Percentiles rank a stretch among this genome's conserved stretches.
phyloP scores from a whole-genome alignment of 1,140 invertebrate species.

The Apis dorsata region DNA sequence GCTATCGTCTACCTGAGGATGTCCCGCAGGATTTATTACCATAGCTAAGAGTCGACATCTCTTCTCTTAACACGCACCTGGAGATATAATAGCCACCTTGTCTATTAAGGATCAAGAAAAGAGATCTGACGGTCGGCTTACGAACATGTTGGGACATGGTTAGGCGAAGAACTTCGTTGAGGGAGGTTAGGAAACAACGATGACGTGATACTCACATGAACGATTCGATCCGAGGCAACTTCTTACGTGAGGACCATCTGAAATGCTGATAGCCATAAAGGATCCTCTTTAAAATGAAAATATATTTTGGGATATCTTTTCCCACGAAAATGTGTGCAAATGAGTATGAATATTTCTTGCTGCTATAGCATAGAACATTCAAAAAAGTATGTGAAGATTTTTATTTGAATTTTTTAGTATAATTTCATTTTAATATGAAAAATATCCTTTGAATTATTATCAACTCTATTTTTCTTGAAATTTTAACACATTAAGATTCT shows the following conservation, averaged over 20 bases:
- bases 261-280: neutral
- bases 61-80: conserved; percentile 51
- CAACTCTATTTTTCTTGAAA: no score
- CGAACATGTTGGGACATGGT: conserved; percentile 7
- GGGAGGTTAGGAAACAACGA: conserved; percentile 30
- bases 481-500: no score
- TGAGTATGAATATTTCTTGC: no score
- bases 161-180: conserved; percentile 19
- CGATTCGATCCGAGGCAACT: neutral
- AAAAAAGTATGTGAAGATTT: no score
- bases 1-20: conserved; percentile 56
- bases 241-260: neutral
- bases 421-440: no score
- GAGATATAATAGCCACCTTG: conserved; percentile 58
- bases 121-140: conserved; percentile 22
- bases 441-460: no score
- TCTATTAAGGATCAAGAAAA: conserved; percentile 49
- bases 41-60: conserved; percentile 22
- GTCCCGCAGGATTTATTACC: conserved; percentile 62
- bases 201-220: conserved; percentile 20
- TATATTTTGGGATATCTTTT: neutral
- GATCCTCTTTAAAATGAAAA: neutral
- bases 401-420: no score
- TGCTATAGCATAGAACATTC: no score
- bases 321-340: neutral